Evolutionary conservation across 2,113 vertebrate species (phyloP), one percentile per base, ranked within the genome.

Genomic region (Ophthalmolycus amberensis): DNA sequence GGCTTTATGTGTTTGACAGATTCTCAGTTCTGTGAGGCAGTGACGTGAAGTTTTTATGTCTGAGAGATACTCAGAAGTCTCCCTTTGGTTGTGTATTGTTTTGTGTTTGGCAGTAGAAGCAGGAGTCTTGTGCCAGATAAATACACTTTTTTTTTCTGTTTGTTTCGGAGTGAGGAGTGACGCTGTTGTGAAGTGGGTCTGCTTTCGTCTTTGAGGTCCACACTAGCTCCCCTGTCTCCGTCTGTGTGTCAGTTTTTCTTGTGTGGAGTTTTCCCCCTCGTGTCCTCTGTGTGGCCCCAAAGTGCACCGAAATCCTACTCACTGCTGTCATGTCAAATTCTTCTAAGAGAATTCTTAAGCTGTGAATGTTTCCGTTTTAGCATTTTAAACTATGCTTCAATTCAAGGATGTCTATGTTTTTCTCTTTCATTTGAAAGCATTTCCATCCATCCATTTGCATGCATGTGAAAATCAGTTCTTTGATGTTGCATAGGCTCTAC

Each of bases 151-250:
- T 34, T 63, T 29, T 62, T 84, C 71, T 25, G 15, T 76, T 65
- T 34, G 32, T 88, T 69, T 71, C 40, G 59, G 77, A 83, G 82
- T 76, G 72, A 90, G 77, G 79, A 83, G 79, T 80, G 79, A 85
- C 70, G 77, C 78, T 88, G 85, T 85, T 67, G 85, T 90, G 85
- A 73, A 85, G 88, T 89, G 90, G 88, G 79, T 90, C 88, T 88
- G 89, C 80, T 88, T 85, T 77, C 66, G 90, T 94, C 85, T 90
- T 82, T 52, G 75, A 91, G 86, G 82, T 87, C 86, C 89, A 82
- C 85, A 74, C 86, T 22, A 59, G 75, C 84, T 83, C 69, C 82
- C 71, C n/a, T 50, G 90, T 91, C 78, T 90, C 73, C 58, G 60
- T 58, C 50, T 92, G 84, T 91, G 72, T 37, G 72, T 88, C 83